Evolutionary conservation across 2,113 vertebrate genomes (phyloP), one percentile per base, ranked within the genome.

Genomic region (Microtus pennsylvanicus): DNA sequence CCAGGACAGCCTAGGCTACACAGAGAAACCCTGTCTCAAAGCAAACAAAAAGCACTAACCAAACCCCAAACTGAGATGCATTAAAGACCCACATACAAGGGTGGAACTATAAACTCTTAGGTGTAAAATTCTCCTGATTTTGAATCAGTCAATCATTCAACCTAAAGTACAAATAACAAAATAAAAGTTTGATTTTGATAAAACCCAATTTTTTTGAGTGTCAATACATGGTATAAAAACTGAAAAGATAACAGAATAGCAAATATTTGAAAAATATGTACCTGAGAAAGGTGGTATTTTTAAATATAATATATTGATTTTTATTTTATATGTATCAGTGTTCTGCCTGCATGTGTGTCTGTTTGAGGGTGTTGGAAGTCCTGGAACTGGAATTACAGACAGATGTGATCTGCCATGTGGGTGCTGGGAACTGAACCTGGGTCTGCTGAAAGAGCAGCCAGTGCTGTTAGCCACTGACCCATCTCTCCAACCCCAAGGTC

Each of bases 161-260:
- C 9, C 58, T 93, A 81, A 95, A 76, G 58, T 12, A 70, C 7
- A 94, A 82, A 75, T 7, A 97, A 93, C 67, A n/a, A 94, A 82
- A 69, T 33, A n/a, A n/a, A 72, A 38, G 70, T n/a, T 38, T 72
- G 7, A 38, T 72, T 72, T 72, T 38, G 70, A 72, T 72, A 8
- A 72, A 72, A 21, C 17, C 35, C 35, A 72, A 4, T 72, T n/a
- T 72, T 45, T 72, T 47, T 70, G 80, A 86, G 47, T 30, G 87
- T 93, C 26, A 75, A 2, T 55, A 58, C 38, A 83, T 58, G 77
- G 67, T 77, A 70, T 45, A 90, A 86, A 35, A 74, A 86, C 61
- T 52, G 52, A 70, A 86, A 80, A 82, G 67, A 90, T 16, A 77
- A 85, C n/a, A 87, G 38, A 24, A 21, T 47, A 78, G 55, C 83